Conservation (phyloP, 2,888 invertebrate genomes). For the Hedya salicella region DNA sequence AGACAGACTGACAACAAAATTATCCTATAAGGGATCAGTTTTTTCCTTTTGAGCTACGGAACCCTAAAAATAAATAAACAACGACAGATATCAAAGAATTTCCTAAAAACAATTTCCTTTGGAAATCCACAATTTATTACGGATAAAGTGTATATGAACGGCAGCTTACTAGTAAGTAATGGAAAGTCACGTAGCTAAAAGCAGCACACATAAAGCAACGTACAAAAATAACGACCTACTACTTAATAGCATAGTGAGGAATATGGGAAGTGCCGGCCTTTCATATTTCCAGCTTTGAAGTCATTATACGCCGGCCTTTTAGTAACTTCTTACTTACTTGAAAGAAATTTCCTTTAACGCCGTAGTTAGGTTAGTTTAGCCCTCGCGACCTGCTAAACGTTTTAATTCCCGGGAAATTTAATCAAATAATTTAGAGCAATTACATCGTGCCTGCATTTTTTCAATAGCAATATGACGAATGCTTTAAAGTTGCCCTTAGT, state of each 20-base stretch:
- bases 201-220: conserved; percentile 18
- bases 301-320: conserved; percentile 36
- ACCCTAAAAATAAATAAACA: no score
- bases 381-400: conserved; percentile 4
- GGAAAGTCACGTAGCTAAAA: conserved; percentile 26
- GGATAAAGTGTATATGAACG: background rate
- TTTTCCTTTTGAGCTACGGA: no score
- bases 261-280: conserved; percentile 43
- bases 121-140: no score
- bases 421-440: conserved; percentile 30
- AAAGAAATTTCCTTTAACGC: conserved; percentile 38
- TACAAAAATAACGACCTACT: conserved; percentile 39
- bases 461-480: background rate
- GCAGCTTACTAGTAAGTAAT: conserved; percentile 13
- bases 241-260: conserved; percentile 30
- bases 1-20: no score
- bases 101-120: no score
- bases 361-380: conserved; percentile 35
- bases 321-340: conserved; percentile 41
- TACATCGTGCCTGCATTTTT: conserved; percentile 5
- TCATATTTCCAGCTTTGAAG: conserved; percentile 43
- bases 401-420: conserved; percentile 10
- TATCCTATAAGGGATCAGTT: no score
- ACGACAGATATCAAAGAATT: no score
- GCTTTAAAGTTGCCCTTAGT: no score